Base-by-base conservation (phyloP, 2,888 invertebrate genomes). In the Oeneis ivallda region DNA sequence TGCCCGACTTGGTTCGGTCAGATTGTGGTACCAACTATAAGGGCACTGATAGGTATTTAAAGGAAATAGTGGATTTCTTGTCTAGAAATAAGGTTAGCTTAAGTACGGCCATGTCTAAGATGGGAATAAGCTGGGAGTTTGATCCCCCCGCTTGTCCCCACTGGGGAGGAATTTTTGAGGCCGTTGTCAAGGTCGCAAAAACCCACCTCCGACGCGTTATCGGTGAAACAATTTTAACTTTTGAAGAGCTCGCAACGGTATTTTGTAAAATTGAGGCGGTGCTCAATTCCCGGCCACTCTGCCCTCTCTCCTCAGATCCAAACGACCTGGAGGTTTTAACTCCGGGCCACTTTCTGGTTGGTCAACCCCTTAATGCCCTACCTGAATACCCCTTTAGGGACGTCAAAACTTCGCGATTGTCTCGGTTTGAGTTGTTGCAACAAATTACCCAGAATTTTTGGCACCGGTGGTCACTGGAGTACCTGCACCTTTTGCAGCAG, bases 371-470 rank as follows among this genome's bases (percentile, higher is more conserved):
- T 13, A 57, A 13, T 2, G 57, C 41, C 19, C 26, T 26, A 4
- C 26, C 26, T 26, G 26, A 26, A 4, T 26, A 26, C 26, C 26
- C 26, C 37, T 50, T 52, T 10, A 52, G 26, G 19, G 62, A 53
- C 32, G 43, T 53, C n/a, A 43, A 32, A 43, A n/a, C 39, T 4
- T n/a, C n/a, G 1, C 49, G 68, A 8, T 65, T 72, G 4, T 52
- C 60, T 10, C 69, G 71, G 8, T 72, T 71, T 67, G 64, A 74
- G 50, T 56, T 63, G n/a, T 45, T 74, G 9, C 71, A 74, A 56
- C 65, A 70, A 26, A 53, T 68, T 1, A 64, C 68, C 13, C 70
- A 69, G 49, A 63, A 64, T 17, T 71, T 74, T 52, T 73, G 73
- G 73, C 58, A 62, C n/a, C 43, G 66, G 11, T 73, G 72, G 72